Evolutionary conservation across 2,797 vertebrate species (phyloP).

Genomic region (Anabacerthia variegaticeps): DNA sequence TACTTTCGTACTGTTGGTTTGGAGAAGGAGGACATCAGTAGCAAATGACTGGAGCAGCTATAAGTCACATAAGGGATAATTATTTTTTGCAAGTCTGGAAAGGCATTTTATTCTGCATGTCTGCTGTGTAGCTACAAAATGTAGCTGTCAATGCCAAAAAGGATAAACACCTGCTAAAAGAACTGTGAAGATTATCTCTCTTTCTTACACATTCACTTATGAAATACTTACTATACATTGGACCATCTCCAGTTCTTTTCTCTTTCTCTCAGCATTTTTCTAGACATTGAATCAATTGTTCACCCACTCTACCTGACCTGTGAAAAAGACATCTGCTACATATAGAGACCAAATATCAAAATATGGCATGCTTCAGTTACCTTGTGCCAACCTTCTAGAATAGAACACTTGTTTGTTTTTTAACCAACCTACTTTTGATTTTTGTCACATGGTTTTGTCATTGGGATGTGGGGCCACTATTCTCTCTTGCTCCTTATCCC

Average conservation of each 20-base stretch:
- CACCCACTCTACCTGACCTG: constrained; percentile 42
- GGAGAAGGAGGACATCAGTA: constrained; percentile 51
- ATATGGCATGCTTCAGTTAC: neutral
- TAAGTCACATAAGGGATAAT: constrained; percentile 67
- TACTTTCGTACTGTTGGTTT: constrained; percentile 15
- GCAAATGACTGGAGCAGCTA: constrained; percentile 61
- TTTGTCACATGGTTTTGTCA: neutral
- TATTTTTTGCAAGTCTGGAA: constrained; percentile 54
- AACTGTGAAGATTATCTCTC: constrained; percentile 44
- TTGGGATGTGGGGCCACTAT: neutral
- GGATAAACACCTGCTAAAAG: constrained; percentile 61
- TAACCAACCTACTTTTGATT: neutral
- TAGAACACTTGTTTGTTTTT: neutral
- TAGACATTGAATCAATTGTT: constrained; percentile 40
- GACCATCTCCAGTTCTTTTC: constrained; percentile 45
- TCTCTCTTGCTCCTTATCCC: neutral
- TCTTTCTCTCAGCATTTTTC: constrained; percentile 20
- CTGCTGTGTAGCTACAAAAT: constrained; percentile 65
- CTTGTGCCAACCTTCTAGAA: neutral
- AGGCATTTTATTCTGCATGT: constrained; percentile 45
- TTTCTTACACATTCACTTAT: constrained; percentile 19
- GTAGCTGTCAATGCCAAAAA: constrained; percentile 51
- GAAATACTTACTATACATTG: neutral
- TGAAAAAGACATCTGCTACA: constrained; percentile 56
- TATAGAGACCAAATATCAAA: constrained; percentile 4